Base-by-base conservation (phyloP, 2,888 invertebrate genomes). In the Melanophora roralis region DNA sequence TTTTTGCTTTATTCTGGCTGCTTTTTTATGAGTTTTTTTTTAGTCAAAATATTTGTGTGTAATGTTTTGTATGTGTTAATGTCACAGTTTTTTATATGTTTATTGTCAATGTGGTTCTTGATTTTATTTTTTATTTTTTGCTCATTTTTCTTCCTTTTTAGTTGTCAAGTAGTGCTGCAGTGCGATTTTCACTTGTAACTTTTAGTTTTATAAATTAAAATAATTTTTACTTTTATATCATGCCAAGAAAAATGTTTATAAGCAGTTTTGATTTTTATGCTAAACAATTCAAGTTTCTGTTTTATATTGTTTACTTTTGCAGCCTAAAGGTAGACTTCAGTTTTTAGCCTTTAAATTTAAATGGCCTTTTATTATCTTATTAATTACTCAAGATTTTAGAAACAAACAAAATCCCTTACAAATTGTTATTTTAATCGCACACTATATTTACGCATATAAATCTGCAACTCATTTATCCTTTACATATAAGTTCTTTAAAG, bases 141-240 rank as follows among this genome's bases (percentile, higher is more conserved):
- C 23, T 59, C 47, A 6, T 49, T 69, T 23, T 47, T 6, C 6
- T 59, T 16, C 38, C 69, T n/a, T 57, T 62, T 74, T 19, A 62
- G 62, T 71, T 79, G 71, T 75, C 67, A 75, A 75, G 79, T n/a
- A n/a, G n/a, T 79, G 75, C 53, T 79, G 79, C 79, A 75, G 75
- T 79, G 75, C 75, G 75, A 79, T 75, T 75, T 71, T 53, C 64
- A 55, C 74, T 79, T 79, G 65, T 65, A 60, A 75, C 27, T 79
- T 73, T 71, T 62, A 71, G 67, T 71, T 79, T 57, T 57, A 38
- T 57, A 40, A 49, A 74, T 57, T 73, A 55, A 64, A 73, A 64
- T 64, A 19, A 73, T 64, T 53, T 64, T 65, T 55, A 40, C 45
- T 53, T 62, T 53, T 45, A 55, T 11, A 55, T 21, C 21, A 14